A percentile compares a stretch with the other conserved stretches of the same genome.
These are phyloP conservation scores for Leucophenga varia DNA, from an alignment of 1,140 invertebrate species.

Conservation along the genomic window DNA sequence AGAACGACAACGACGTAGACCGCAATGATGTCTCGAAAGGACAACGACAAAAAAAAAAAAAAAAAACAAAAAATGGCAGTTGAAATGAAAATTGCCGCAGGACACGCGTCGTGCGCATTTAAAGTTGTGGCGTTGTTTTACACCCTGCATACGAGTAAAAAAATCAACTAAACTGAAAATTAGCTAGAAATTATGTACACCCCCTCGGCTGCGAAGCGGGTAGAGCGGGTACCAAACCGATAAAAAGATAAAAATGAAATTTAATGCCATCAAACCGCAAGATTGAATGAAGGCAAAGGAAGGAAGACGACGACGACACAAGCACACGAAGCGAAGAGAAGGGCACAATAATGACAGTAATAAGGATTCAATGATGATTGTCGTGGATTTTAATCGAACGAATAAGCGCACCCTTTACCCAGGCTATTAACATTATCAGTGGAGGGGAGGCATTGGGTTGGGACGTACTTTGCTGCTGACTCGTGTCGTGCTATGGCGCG, in stretches of 20 bases:
- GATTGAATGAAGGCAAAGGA: too few relatives aligned
- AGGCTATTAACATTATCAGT: too few relatives aligned
- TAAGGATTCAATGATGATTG: conserved; percentile 54
- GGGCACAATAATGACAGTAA: conserved; percentile 46
- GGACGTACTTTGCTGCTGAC: conserved; percentile 18
- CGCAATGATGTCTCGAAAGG: too few relatives aligned
- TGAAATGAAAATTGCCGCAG: conserved; percentile 41
- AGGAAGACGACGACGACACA: neutral
- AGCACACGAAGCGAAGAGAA: neutral
- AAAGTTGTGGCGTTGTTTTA: too few relatives aligned
- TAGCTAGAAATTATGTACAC: conserved; percentile 34
- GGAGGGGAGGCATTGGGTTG: conserved; percentile 5
- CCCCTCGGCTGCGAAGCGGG: conserved; percentile 4
- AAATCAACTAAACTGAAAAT: conserved; percentile 53
- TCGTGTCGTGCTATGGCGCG: too few relatives aligned
- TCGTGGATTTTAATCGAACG: conserved; percentile 27
- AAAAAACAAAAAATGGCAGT: conserved; percentile 15
- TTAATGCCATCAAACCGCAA: conserved; percentile 28
- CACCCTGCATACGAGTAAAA: too few relatives aligned
- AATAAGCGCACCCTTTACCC: too few relatives aligned
- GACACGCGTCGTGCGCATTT: conserved; percentile 48
- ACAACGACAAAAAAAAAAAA: conserved; percentile 1
- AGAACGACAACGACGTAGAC: too few relatives aligned
- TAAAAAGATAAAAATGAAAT: conserved; percentile 39
- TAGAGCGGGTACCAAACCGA: conserved; percentile 21